These are phyloP conservation scores for Temnothorax ravouxi DNA, from an alignment of 2,888 invertebrate species.

Conservation along the genomic window DNA sequence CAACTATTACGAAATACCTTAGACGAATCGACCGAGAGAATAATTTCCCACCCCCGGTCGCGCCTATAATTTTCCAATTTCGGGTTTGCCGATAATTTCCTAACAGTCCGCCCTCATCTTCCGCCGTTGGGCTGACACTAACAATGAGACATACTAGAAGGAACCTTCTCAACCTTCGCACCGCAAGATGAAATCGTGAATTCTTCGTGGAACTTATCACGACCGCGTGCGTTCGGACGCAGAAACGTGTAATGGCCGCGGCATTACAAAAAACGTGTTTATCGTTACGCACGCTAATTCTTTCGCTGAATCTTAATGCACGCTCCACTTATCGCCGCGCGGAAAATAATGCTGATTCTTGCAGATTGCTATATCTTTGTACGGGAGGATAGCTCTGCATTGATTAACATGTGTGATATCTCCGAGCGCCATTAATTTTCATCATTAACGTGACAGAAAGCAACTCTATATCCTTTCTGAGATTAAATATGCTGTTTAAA, in stretches of 20 bases:
- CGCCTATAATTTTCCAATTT: conserved; percentile 81
- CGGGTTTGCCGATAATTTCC: conserved; percentile 77
- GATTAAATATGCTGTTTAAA: background rate
- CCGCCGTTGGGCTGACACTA: conserved; percentile 70
- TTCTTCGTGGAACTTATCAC: conserved; percentile 51
- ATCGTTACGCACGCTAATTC: conserved; percentile 29
- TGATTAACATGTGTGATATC: background rate
- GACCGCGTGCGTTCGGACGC: conserved; percentile 2
- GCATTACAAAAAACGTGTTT: conserved; percentile 29
- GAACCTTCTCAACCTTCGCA: background rate
- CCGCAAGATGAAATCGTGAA: conserved; percentile 15
- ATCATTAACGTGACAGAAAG: background rate
- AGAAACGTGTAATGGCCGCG: background rate
- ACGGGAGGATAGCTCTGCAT: background rate
- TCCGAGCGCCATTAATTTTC: background rate
- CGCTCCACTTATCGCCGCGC: background rate
- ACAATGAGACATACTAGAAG: conserved; percentile 39
- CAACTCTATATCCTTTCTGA: background rate
- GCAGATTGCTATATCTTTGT: background rate
- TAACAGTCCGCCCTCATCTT: conserved; percentile 80
- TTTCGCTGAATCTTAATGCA: background rate
- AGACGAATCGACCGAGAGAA: conserved; percentile 62
- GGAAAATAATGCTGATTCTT: conserved; percentile 21
- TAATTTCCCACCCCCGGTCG: conserved; percentile 66
- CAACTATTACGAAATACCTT: conserved; percentile 73